phyloP scores from a whole-genome alignment of 2,113 vertebrate species.

The Sarotherodon lohbergeri region DNA sequence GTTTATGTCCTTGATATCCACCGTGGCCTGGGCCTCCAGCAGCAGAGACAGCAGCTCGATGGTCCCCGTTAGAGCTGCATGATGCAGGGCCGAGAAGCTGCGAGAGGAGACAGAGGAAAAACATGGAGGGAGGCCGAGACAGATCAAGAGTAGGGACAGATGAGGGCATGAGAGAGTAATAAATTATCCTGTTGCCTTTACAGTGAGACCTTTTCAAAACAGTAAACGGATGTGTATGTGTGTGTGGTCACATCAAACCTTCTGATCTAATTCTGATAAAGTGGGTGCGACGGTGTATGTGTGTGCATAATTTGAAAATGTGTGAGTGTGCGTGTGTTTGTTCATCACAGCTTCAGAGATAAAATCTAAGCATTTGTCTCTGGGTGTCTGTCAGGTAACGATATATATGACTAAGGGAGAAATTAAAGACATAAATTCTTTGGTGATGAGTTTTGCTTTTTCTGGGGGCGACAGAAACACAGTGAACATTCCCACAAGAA shows the following conservation, averaged over 20 bases:
- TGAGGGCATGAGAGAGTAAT: background rate
- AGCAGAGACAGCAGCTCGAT: conserved; percentile 88
- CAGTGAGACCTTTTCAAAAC: conserved; percentile 8
- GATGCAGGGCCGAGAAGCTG: conserved; percentile 93
- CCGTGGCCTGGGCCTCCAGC: conserved; percentile 89
- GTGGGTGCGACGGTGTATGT: background rate
- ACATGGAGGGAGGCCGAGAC: background rate
- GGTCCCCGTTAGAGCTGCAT: conserved; percentile 89
- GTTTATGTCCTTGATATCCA: conserved; percentile 95
- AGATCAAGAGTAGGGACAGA: background rate
- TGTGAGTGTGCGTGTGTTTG: background rate
- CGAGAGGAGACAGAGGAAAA: background rate
- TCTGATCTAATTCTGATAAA: background rate
- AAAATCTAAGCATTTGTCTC: background rate
- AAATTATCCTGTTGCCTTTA: conserved; percentile 16
- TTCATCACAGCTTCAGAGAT: background rate
- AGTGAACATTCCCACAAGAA: background rate
- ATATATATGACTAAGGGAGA: background rate
- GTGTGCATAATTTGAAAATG: background rate
- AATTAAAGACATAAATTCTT: conserved; percentile 3
- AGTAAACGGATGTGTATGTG: background rate
- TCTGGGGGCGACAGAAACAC: background rate
- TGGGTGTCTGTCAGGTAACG: background rate
- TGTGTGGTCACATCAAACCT: background rate
- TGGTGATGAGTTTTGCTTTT: background rate